Evolutionary conservation across 1,140 invertebrate genomes (phyloP).

Genomic region (Hypothenemus hampei): DNA sequence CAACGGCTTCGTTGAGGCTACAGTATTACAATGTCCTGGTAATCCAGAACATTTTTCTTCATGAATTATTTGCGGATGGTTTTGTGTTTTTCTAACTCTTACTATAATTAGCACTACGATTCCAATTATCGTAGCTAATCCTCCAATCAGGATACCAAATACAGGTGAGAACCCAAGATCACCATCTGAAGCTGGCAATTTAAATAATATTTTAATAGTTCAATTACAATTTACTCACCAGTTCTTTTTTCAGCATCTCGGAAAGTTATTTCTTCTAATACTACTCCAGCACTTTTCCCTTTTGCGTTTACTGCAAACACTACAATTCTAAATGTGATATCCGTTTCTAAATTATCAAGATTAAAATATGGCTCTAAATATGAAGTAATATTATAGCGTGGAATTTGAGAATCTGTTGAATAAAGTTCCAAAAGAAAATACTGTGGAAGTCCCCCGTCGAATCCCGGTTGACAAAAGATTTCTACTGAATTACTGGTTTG

Average conservation of each 20-base stretch:
- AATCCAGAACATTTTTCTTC: conserved; percentile 31
- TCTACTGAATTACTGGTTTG: conserved; percentile 69
- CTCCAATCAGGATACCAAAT: conserved; percentile 52
- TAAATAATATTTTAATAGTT: not conserved
- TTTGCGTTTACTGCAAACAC: conserved; percentile 76
- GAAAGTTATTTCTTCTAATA: conserved; percentile 69
- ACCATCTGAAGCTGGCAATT: conserved; percentile 49
- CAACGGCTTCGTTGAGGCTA: conserved; percentile 44
- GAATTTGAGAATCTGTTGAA: conserved; percentile 51
- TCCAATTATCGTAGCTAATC: conserved; percentile 50
- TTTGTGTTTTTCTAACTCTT: conserved; percentile 46
- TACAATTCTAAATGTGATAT: conserved; percentile 66
- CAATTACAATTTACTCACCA: conserved; percentile 52
- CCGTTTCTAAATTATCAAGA: conserved; percentile 66
- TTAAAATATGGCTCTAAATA: conserved; percentile 61
- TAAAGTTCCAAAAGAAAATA: conserved; percentile 74
- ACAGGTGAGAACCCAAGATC: conserved; percentile 53
- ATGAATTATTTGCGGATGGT: conserved; percentile 23
- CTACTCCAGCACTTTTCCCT: conserved; percentile 64
- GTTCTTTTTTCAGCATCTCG: conserved; percentile 75
- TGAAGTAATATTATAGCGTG: conserved; percentile 62
- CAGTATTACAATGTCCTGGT: conserved; percentile 33
- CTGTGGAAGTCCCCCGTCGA: conserved; percentile 81
- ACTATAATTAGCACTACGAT: conserved; percentile 51
- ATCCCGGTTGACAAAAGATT: conserved; percentile 68